phyloP scores from a whole-genome alignment of 2,797 vertebrate species.

The Dendrocincla fuliginosa region DNA sequence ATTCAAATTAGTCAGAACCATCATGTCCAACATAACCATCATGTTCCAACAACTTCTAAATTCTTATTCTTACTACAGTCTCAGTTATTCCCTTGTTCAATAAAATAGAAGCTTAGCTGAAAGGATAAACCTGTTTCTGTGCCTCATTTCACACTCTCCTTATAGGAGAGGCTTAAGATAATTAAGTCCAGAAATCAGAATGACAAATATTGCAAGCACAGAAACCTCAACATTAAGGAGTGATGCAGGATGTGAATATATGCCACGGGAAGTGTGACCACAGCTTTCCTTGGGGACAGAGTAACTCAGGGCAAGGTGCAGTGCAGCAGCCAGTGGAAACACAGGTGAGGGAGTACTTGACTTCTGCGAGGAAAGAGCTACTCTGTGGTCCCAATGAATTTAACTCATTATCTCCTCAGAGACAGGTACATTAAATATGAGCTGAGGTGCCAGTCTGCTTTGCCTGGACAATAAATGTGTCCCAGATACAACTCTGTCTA shows the following conservation, averaged over 20 bases:
- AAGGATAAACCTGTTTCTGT: background rate
- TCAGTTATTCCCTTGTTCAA: background rate
- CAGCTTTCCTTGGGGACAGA: background rate
- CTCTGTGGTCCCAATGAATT: background rate
- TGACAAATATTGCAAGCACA: background rate
- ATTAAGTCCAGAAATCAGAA: background rate
- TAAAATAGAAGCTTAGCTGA: background rate
- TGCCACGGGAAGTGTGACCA: background rate
- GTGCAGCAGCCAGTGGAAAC: accelerated
- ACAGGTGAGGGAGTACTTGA: background rate
- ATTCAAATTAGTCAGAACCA: background rate
- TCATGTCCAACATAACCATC: background rate
- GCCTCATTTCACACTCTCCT: background rate
- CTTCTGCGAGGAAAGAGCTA: background rate
- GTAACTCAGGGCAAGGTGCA: background rate
- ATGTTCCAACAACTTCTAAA: background rate
- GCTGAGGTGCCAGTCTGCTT: background rate
- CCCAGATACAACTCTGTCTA: background rate
- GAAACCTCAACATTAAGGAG: background rate
- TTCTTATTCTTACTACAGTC: background rate
- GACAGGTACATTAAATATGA: accelerated
- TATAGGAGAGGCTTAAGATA: background rate
- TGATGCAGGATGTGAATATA: background rate
- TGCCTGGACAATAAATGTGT: background rate
- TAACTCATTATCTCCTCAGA: background rate